Percentiles rank a stretch among this genome's conserved stretches.
phyloP scores from a whole-genome alignment of 2,113 vertebrate genomes.

The Nyctereutes procyonoides region DNA sequence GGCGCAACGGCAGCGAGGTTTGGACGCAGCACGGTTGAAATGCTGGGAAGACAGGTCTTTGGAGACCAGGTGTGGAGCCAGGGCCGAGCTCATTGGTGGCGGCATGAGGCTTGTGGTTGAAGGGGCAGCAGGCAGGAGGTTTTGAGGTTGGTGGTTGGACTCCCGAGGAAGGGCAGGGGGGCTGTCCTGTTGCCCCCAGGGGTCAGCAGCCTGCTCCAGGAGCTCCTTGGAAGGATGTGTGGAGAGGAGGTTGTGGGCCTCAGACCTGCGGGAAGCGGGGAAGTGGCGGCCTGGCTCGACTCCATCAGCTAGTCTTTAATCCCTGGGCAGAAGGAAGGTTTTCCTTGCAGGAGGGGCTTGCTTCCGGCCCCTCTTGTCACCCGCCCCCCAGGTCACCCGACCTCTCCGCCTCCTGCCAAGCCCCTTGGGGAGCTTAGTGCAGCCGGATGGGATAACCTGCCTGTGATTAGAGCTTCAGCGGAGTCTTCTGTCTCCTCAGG shows the following conservation, averaged over 20 bases:
- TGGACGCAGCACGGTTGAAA: fast-evolving
- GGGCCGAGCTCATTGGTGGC: fast-evolving
- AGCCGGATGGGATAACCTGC: constrained; percentile 55
- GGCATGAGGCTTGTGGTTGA: not conserved
- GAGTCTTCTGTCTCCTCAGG: constrained; percentile 47
- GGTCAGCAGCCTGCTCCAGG: not conserved
- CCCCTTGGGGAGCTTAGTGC: not conserved
- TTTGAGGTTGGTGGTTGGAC: too few relatives aligned
- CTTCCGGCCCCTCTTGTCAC: not conserved
- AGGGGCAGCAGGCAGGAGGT: not conserved
- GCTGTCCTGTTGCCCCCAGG: not conserved
- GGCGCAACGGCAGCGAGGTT: not conserved
- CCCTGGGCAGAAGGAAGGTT: not conserved
- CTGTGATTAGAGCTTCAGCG: not conserved
- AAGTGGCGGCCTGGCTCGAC: not conserved
- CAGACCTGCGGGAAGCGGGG: fast-evolving
- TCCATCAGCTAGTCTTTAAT: constrained; percentile 13
- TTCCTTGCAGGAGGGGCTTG: not conserved
- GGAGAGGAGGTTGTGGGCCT: not conserved
- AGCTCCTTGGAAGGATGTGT: not conserved
- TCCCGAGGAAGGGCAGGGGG: not conserved
- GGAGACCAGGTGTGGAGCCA: not conserved
- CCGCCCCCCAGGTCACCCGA: not conserved
- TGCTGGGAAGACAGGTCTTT: fast-evolving
- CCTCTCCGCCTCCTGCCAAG: not conserved